phyloP scores from a whole-genome alignment of 2,113 vertebrate genomes.

The Carettochelys insculpta region DNA sequence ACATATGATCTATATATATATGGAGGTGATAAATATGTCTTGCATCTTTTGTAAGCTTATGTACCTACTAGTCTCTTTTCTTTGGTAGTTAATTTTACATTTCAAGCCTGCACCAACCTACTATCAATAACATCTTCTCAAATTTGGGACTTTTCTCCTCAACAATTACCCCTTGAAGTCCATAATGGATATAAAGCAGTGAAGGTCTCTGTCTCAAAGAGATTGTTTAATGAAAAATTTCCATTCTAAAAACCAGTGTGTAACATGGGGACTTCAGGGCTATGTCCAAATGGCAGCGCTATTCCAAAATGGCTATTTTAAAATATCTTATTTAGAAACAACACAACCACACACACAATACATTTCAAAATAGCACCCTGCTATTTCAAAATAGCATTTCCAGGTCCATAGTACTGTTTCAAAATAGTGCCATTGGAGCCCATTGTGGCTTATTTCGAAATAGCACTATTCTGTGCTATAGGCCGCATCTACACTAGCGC shows the following conservation, averaged over 20 bases:
- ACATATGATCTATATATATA: not conserved
- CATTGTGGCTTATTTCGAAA: too few species aligned
- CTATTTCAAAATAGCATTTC: too few species aligned
- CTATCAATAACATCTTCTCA: not conserved
- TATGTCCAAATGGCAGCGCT: too few species aligned
- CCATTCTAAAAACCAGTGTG: not conserved
- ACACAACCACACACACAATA: too few species aligned
- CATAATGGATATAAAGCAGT: not conserved
- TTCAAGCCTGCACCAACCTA: not conserved
- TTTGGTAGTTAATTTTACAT: not conserved
- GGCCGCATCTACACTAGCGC: too few species aligned
- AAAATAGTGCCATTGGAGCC: too few species aligned
- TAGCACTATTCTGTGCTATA: too few species aligned
- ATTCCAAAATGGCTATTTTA: too few species aligned
- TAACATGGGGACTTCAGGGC: not conserved
- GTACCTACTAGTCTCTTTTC: not conserved
- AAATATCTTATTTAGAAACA: too few species aligned
- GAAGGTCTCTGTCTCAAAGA: not conserved
- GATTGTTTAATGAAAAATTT: not conserved
- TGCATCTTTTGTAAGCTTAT: not conserved
- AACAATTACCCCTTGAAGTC: not conserved
- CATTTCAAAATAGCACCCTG: too few species aligned
- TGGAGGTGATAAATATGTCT: not conserved
- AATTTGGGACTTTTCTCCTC: not conserved
- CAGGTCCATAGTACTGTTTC: too few species aligned